Evolutionary conservation across 2,113 vertebrate species (phyloP).

Genomic region (Menura novaehollandiae): DNA sequence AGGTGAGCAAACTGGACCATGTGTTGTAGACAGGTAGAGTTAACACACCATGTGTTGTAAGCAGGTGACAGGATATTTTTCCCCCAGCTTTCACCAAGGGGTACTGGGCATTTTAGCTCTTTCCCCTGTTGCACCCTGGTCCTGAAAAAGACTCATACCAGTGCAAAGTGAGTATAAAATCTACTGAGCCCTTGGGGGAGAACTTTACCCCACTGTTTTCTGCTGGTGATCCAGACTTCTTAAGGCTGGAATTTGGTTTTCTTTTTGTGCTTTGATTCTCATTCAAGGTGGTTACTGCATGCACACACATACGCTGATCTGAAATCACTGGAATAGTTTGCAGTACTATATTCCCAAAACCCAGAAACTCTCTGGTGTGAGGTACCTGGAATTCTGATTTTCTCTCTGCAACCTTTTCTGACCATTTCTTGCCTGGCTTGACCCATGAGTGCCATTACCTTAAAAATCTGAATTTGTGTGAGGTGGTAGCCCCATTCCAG

Average conservation of each 20-base stretch:
- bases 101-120: not conserved
- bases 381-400: not conserved
- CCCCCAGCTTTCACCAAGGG: not conserved
- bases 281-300: not conserved
- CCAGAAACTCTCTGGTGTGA: not conserved
- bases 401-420: not conserved
- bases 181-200: not conserved
- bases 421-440: not conserved
- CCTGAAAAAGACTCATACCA: not conserved
- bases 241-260: not conserved
- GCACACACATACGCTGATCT: not conserved
- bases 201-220: not conserved
- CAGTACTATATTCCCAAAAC: not conserved
- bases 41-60: not conserved
- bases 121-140: not conserved
- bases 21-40: not conserved
- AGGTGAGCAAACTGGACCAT: not conserved
- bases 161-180: not conserved
- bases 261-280: not conserved
- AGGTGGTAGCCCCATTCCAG: not conserved
- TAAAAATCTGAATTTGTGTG: not conserved
- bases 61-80: not conserved
- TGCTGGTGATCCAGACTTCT: not conserved
- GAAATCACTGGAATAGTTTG: not conserved
- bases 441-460: not conserved